A percentile compares a stretch with the other conserved stretches of the same genome.
Conservation (phyloP, 2,113 vertebrate genomes). For the Platichthys flesus region DNA sequence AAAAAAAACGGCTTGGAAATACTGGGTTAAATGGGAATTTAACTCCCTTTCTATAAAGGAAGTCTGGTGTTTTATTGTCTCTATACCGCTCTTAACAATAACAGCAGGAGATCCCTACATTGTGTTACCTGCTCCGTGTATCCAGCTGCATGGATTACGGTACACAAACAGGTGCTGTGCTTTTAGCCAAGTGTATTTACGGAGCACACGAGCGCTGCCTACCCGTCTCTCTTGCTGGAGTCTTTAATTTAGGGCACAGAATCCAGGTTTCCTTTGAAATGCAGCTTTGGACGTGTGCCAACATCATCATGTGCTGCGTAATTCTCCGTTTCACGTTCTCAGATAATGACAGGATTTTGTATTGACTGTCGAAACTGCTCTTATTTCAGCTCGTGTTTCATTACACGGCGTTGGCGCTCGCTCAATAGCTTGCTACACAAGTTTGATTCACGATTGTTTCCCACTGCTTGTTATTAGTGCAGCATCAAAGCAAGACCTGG, state of each 20-base stretch:
- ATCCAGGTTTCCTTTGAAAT: constrained; percentile 60
- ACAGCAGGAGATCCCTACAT: constrained; percentile 8
- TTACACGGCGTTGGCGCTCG: constrained; percentile 55
- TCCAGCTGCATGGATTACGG: constrained; percentile 27
- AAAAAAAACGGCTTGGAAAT: neutral
- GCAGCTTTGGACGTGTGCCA: constrained; percentile 51
- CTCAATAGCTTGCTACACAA: constrained; percentile 68
- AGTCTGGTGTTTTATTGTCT: neutral
- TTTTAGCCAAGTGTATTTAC: constrained; percentile 55
- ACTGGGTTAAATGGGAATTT: neutral
- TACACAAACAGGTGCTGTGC: constrained; percentile 49
- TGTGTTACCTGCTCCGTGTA: neutral
- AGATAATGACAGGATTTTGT: constrained; percentile 65
- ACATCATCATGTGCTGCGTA: constrained; percentile 45
- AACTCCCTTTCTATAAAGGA: neutral
- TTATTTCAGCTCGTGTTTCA: constrained; percentile 71
- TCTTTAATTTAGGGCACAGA: constrained; percentile 55
- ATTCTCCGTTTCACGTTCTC: constrained; percentile 57
- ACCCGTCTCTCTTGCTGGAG: constrained; percentile 30
- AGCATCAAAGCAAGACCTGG: constrained; percentile 69
- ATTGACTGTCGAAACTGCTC: constrained; percentile 65
- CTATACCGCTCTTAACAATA: constrained; percentile 2
- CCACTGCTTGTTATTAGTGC: constrained; percentile 71
- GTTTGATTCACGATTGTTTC: constrained; percentile 74
- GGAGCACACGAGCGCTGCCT: neutral